phyloP scores from a whole-genome alignment of 2,888 invertebrate species.

The Hemithea aestivaria region DNA sequence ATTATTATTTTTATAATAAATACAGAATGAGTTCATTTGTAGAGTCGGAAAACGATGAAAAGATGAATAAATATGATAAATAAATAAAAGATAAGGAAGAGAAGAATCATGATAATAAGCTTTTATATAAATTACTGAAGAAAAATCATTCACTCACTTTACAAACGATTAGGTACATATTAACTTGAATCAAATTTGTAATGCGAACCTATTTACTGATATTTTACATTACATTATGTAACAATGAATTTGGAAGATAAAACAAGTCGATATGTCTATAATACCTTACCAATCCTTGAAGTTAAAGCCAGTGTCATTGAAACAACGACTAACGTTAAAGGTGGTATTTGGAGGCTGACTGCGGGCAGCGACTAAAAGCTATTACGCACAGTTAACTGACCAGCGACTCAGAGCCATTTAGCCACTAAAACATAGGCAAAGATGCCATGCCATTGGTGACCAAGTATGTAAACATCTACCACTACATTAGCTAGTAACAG shows the following conservation, averaged over 20 bases:
- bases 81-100: not conserved
- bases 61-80: conserved; percentile 7
- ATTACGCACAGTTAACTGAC: too few relatives aligned
- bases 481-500: too few relatives aligned
- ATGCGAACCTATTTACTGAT: conserved; percentile 5
- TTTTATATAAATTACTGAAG: too few relatives aligned
- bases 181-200: not conserved
- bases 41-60: conserved; percentile 44
- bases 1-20: conserved; percentile 53
- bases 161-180: conserved; percentile 1
- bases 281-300: conserved; percentile 20
- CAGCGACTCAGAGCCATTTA: too few relatives aligned
- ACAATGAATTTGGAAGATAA: conserved; percentile 21
- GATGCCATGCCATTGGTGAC: too few relatives aligned
- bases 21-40: conserved; percentile 73
- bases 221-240: conserved; percentile 1
- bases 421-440: too few relatives aligned
- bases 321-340: conserved; percentile 18
- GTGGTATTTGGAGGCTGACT: too few relatives aligned
- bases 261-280: conserved; percentile 35
- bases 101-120: too few relatives aligned
- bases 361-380: too few relatives aligned
- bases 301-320: conserved; percentile 29
- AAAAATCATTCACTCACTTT: too few relatives aligned
- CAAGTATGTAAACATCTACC: too few relatives aligned